Conservation (phyloP, 2,888 invertebrate species). For the Noctua fimbriata region DNA sequence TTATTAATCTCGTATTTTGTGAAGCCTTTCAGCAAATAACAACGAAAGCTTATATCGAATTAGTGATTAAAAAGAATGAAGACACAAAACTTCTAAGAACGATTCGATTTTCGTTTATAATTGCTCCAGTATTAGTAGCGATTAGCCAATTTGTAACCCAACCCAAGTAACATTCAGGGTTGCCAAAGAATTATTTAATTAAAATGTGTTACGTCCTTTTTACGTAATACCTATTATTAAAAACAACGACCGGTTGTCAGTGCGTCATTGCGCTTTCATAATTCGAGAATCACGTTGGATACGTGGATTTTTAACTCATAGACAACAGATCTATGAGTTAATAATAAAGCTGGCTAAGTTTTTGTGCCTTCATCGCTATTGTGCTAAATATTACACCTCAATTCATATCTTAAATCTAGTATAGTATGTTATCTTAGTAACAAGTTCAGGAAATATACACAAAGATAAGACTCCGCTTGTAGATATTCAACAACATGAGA, state of each 20-base stretch:
- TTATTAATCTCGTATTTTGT: background rate
- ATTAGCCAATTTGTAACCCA: conserved; percentile 15
- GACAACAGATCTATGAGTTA: too few relatives aligned
- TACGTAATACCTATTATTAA: background rate
- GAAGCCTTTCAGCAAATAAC: conserved; percentile 15
- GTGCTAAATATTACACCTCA: background rate
- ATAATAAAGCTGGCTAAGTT: background rate
- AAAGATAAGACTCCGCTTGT: background rate
- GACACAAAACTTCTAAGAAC: conserved; percentile 35
- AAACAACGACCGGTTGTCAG: background rate
- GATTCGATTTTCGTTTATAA: conserved; percentile 27
- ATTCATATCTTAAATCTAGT: background rate
- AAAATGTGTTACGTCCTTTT: background rate
- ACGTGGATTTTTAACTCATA: background rate
- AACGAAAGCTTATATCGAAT: background rate
- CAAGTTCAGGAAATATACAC: conserved; percentile 11
- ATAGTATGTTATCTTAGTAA: conserved; percentile 15
- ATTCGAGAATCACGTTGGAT: background rate
- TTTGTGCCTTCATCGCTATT: background rate
- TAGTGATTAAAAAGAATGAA: conserved; percentile 24
- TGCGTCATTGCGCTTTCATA: background rate
- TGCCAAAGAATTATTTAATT: background rate
- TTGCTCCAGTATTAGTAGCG: conserved; percentile 9
- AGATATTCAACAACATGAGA: background rate
- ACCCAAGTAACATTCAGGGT: conserved; percentile 1